phyloP scores from a whole-genome alignment of 2,888 invertebrate genomes.

The Xestia ashworthii region DNA sequence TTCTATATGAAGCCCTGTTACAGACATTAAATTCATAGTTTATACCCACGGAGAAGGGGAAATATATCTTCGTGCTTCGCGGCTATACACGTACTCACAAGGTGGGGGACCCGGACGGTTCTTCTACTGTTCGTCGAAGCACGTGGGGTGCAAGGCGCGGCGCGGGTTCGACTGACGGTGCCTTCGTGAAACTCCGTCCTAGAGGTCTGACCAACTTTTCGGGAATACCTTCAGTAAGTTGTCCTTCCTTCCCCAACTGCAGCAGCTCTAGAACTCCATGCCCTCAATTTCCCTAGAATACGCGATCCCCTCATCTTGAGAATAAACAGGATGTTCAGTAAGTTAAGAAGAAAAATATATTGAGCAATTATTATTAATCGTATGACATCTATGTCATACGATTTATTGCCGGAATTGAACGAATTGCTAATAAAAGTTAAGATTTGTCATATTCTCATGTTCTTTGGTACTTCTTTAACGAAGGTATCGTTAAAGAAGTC shows the following conservation, averaged over 20 bases:
- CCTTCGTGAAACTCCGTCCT: slow-evolving; percentile 85
- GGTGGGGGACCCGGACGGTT: slow-evolving; percentile 87
- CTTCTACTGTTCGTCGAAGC: slow-evolving; percentile 88
- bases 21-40: slow-evolving; percentile 88
- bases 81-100: slow-evolving; percentile 89
- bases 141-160: slow-evolving; percentile 86
- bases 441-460: no score
- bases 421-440: no score
- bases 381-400: no score
- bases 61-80: slow-evolving; percentile 85
- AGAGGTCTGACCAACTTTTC: slow-evolving; percentile 68
- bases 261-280: slow-evolving; percentile 71
- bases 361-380: no score
- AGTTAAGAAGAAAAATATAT: no score
- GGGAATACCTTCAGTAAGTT: slow-evolving; percentile 68
- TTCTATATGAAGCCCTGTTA: slow-evolving; percentile 70
- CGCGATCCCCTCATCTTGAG: no score
- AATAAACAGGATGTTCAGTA: no score
- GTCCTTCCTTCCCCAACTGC: slow-evolving; percentile 79
- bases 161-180: slow-evolving; percentile 84
- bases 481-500: no score
- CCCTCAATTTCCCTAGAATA: no score
- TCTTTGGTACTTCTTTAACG: no score
- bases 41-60: slow-evolving; percentile 88
- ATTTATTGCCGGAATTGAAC: no score